phyloP scores from a whole-genome alignment of 2,888 invertebrate genomes.

The Acanthosepion lycidas region DNA sequence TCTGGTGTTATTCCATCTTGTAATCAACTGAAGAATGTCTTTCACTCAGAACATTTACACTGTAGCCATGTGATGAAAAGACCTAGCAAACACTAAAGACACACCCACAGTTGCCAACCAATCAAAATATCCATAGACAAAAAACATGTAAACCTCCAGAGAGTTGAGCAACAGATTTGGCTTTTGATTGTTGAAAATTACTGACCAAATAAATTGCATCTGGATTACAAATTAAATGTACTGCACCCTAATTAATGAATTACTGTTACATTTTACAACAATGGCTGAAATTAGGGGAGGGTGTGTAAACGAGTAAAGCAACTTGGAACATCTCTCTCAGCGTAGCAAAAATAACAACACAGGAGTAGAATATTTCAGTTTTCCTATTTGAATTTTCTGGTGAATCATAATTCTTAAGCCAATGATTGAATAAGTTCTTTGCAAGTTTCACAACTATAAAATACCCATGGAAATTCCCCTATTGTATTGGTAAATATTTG shows the following conservation, averaged over 20 bases:
- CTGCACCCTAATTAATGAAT: neutral
- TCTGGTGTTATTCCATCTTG: neutral
- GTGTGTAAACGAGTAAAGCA: neutral
- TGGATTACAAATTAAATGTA: neutral
- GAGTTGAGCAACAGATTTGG: neutral
- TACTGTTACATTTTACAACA: neutral
- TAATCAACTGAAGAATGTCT: neutral
- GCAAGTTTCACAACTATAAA: too few species aligned
- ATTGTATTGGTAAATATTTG: too few species aligned
- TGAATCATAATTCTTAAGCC: too few species aligned
- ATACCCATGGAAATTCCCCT: too few species aligned
- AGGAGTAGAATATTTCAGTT: too few species aligned
- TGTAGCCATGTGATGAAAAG: neutral
- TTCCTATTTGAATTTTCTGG: too few species aligned
- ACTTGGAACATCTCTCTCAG: neutral
- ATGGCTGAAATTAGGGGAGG: neutral
- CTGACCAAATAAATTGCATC: too few species aligned
- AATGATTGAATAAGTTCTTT: too few species aligned
- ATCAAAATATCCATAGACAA: neutral
- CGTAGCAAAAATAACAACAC: neutral
- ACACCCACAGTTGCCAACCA: neutral
- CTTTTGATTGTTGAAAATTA: too few species aligned
- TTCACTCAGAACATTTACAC: neutral
- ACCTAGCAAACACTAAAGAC: neutral
- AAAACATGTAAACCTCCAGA: neutral